These are phyloP conservation scores for Semnornis frantzii DNA, from an alignment of 2,113 vertebrate species.

Conservation along the genomic window DNA sequence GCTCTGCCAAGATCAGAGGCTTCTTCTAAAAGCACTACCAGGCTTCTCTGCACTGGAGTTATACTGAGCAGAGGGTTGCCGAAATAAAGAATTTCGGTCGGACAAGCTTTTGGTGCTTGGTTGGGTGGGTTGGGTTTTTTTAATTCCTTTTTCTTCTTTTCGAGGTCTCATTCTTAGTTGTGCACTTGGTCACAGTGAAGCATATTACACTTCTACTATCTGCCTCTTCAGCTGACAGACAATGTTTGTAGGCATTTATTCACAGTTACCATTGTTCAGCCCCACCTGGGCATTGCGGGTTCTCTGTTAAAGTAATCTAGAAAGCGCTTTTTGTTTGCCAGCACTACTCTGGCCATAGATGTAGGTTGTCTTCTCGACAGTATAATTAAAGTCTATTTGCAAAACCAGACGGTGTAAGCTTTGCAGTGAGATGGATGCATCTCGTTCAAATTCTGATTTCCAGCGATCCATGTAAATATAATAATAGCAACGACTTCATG, in stretches of 20 bases:
- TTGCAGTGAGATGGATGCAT: neutral
- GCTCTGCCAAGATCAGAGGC: neutral
- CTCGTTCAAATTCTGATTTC: neutral
- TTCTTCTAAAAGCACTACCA: neutral
- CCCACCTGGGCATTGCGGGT: neutral
- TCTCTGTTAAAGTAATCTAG: neutral
- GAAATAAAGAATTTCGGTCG: neutral
- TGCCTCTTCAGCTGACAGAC: neutral
- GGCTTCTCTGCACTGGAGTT: neutral
- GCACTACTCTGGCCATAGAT: neutral
- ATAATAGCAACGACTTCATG: neutral
- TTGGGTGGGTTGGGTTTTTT: too few species aligned
- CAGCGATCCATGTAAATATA: fast-evolving
- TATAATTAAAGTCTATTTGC: neutral
- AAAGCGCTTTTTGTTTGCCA: conserved; percentile 16
- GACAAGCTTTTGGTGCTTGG: neutral
- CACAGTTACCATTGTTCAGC: neutral
- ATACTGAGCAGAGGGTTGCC: fast-evolving
- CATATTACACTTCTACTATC: fast-evolving
- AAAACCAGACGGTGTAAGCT: neutral
- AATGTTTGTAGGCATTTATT: neutral
- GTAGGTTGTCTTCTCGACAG: neutral
- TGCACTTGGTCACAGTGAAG: neutral
- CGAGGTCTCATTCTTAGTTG: neutral
- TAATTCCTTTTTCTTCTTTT: neutral